phyloP scores from a whole-genome alignment of 2,797 vertebrate genomes.

The Coilia nasus region DNA sequence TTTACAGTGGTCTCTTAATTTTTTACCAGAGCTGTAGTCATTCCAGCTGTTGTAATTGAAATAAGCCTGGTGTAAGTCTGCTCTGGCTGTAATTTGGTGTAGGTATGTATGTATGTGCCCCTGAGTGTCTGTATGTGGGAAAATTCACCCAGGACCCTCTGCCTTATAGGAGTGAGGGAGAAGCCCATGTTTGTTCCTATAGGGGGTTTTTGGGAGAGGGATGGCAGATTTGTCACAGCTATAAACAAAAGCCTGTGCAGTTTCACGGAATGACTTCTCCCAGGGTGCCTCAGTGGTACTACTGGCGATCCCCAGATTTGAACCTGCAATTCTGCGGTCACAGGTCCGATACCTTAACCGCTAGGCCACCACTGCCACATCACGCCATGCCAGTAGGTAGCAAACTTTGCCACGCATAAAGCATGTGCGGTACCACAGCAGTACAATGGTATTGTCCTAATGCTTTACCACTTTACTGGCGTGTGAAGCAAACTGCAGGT shows the following conservation, averaged over 20 bases:
- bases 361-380: too few species aligned
- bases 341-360: too few species aligned
- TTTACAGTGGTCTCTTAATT: too few species aligned
- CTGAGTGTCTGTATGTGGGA: too few species aligned
- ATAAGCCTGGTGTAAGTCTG: too few species aligned
- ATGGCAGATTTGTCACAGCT: slow-evolving; percentile 11
- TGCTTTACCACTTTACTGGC: background rate
- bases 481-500: background rate
- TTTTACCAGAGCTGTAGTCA: too few species aligned
- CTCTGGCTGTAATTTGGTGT: too few species aligned
- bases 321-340: too few species aligned
- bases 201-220: background rate
- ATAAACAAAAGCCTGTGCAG: background rate
- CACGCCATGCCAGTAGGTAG: background rate
- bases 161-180: background rate
- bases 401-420: background rate
- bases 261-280: slow-evolving; percentile 6
- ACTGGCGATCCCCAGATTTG: too few species aligned
- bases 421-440: background rate
- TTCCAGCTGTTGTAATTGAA: too few species aligned
- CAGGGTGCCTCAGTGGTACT: too few species aligned
- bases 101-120: too few species aligned
- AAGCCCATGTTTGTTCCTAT: background rate
- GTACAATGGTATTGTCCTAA: background rate
- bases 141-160: background rate